phyloP scores from a whole-genome alignment of 1,140 invertebrate species.

The Trinorchestia longiramus region DNA sequence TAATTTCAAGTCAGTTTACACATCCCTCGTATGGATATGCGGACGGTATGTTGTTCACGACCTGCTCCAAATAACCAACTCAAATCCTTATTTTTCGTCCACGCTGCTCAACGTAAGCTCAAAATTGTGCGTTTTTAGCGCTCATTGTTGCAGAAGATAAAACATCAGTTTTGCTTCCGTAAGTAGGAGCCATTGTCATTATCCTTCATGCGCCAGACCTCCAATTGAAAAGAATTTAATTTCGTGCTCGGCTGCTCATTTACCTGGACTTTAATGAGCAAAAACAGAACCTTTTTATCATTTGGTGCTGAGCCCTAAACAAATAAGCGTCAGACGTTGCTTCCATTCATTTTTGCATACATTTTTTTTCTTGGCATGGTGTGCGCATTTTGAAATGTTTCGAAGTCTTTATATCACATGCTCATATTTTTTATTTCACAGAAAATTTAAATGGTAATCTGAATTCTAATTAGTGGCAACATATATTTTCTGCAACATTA shows the following conservation, averaged over 20 bases:
- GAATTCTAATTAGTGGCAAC: too few relatives aligned
- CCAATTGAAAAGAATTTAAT: conserved; percentile 2
- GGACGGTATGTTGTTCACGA: too few relatives aligned
- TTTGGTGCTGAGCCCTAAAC: background rate
- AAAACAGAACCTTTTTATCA: background rate
- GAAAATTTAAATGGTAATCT: too few relatives aligned
- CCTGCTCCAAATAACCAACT: background rate
- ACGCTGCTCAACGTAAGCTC: background rate
- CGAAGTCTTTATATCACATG: background rate
- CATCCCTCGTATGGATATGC: too few relatives aligned
- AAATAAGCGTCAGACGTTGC: background rate
- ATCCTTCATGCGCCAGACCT: background rate
- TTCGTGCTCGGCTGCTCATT: background rate
- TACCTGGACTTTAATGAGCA: background rate
- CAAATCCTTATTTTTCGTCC: background rate
- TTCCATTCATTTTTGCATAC: background rate
- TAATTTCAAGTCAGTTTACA: too few relatives aligned
- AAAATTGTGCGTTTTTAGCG: background rate
- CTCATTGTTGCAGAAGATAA: background rate
- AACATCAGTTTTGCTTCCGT: background rate
- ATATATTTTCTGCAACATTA: too few relatives aligned
- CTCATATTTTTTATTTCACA: background rate
- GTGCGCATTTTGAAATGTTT: background rate
- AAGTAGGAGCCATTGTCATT: background rate
- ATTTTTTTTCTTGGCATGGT: background rate